A percentile compares a stretch with the other conserved stretches of the same genome.
These are phyloP conservation scores for Phalanger gymnotis DNA, from an alignment of 2,797 vertebrate genomes.

Conservation along the genomic window DNA sequence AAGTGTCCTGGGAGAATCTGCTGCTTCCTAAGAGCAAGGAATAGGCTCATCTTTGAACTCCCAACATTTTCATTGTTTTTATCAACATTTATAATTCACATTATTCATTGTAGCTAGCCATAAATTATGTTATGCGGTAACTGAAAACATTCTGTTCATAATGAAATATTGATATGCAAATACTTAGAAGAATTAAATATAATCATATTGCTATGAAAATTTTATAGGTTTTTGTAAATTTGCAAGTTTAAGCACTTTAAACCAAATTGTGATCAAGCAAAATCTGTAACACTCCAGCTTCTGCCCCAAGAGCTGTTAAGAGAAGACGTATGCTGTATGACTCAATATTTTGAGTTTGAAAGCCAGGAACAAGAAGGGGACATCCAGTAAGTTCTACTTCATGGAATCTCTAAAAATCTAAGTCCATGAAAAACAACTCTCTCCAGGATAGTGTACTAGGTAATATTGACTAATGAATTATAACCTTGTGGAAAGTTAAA, in stretches of 20 bases:
- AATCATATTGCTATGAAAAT: neutral
- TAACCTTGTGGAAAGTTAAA: neutral
- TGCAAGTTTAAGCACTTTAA: neutral
- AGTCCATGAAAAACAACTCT: neutral
- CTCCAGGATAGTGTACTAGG: neutral
- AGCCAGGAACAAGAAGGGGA: neutral
- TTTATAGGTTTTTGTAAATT: neutral
- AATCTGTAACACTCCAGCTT: neutral
- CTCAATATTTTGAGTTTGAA: neutral
- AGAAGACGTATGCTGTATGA: neutral
- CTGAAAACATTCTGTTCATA: neutral
- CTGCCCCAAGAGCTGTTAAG: neutral
- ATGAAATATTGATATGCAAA: neutral
- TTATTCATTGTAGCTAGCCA: neutral
- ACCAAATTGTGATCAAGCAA: neutral
- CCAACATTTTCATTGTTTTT: neutral
- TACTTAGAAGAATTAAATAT: neutral
- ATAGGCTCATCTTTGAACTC: neutral
- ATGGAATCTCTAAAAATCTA: neutral
- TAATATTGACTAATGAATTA: neutral
- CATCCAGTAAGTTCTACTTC: neutral
- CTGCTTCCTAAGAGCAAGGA: neutral
- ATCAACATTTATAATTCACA: neutral
- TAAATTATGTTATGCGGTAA: neutral
- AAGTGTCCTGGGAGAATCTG: neutral